phyloP scores from a whole-genome alignment of 1,140 invertebrate genomes.

The Bombus impatiens region DNA sequence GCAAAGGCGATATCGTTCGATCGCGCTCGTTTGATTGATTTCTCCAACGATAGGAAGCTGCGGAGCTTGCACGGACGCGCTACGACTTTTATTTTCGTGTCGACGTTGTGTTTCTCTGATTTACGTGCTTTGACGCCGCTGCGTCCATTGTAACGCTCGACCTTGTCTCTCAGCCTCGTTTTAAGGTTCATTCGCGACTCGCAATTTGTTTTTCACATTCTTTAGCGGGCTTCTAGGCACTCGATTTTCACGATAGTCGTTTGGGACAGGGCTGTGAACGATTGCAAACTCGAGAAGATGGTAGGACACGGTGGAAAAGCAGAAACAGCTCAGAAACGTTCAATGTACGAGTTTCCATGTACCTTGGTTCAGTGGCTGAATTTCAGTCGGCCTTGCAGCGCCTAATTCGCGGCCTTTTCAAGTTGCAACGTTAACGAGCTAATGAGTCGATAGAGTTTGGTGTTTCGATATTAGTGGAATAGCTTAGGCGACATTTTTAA shows the following conservation, averaged over 20 bases:
- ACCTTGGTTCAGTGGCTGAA: too few relatives aligned
- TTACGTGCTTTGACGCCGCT: too few relatives aligned
- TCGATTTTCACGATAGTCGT: too few relatives aligned
- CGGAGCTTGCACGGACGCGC: neutral
- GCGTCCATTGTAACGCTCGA: neutral
- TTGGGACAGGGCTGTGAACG: fast-evolving
- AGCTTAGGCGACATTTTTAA: too few relatives aligned
- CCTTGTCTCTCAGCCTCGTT: neutral
- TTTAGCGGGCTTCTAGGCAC: fast-evolving
- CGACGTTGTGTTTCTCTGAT: neutral
- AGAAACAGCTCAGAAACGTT: too few relatives aligned
- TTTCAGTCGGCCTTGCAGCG: fast-evolving
- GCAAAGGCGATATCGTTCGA: neutral
- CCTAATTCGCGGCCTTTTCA: too few relatives aligned
- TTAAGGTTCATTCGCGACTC: neutral
- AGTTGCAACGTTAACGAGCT: too few relatives aligned
- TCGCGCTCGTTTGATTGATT: slow-evolving; percentile 37
- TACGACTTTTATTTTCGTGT: neutral
- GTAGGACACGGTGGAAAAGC: too few relatives aligned
- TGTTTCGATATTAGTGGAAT: too few relatives aligned
- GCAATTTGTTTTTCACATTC: too few relatives aligned
- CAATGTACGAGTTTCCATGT: too few relatives aligned
- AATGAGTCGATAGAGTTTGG: too few relatives aligned
- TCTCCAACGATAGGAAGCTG: neutral
- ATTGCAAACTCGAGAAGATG: fast-evolving